Base-by-base conservation (phyloP, 2,888 invertebrate genomes). In the Ariolimax columbianus region DNA sequence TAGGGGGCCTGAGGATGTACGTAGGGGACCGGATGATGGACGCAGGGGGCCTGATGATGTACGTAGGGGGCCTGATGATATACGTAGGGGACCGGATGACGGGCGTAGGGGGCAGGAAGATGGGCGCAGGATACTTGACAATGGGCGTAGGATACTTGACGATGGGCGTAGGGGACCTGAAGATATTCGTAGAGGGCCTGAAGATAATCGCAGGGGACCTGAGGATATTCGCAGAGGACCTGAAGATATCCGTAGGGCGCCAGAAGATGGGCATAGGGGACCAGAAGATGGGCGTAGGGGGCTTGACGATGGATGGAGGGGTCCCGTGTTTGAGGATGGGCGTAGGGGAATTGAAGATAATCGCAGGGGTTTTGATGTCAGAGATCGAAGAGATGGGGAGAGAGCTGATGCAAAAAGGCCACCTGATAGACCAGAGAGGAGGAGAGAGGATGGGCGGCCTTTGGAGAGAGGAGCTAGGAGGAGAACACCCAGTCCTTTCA, bases 51-150 rank as follows among this genome's bases (percentile, higher is more conserved):
- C 26, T 19, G 36, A 83, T 26, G 80, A 87, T 23, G 36, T 33
- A 72, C 55, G 81, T n/a, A 70, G 43, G 66, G 77, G 85, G 86
- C 82, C 11, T n/a, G 73, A 73, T 9, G 73, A 73, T n/a, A 30
- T 11, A 40, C 43, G 43, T 17, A 47, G 14, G 82, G 81, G 75
- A 43, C 75, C 19, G 75, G 84, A 43, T 43, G 81, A 23, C 47
- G 68, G n/a, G 43, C 55, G 38, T 73, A 81, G n/a, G 81, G 82
- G 38, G 23, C 17, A 55, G 2, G 40, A 72, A 6, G 55, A 59
- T 55, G 84, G 59, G 36, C 75, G 89, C 77, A 66, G 87, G 59
- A 80, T 83, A 59, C 80, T 83, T 19, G 88, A 88, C 19, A 80
- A 87, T 9, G 36, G 17, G 7, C 66, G 75, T 83, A 33, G 81